phyloP scores from a whole-genome alignment of 2,113 vertebrate species.

The Syrmaticus mikado region DNA sequence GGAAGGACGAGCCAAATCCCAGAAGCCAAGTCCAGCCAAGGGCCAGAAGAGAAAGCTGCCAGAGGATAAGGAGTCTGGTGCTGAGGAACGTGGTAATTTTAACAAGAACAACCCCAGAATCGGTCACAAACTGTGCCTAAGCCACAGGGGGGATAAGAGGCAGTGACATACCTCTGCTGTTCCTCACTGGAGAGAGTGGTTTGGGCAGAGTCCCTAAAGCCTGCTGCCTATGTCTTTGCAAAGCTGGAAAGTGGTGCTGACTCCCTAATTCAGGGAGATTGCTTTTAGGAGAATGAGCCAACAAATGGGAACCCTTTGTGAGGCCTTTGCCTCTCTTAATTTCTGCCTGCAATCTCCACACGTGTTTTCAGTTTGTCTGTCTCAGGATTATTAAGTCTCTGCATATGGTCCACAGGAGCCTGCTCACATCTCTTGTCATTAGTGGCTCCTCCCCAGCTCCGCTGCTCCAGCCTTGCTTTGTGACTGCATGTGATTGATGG shows the following conservation, averaged over 20 bases:
- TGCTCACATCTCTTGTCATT: neutral
- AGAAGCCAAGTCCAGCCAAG: slow-evolving; percentile 57
- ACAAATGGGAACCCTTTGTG: neutral
- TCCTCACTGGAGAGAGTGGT: neutral
- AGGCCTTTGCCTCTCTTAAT: neutral
- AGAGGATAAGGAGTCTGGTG: slow-evolving; percentile 12
- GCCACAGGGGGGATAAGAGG: neutral
- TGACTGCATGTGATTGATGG: rapidly evolving
- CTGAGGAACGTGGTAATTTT: slow-evolving; percentile 66
- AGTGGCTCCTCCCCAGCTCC: neutral
- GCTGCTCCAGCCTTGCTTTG: neutral
- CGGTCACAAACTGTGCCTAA: neutral
- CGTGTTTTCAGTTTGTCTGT: neutral
- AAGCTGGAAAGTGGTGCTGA: neutral
- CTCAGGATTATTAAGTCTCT: neutral
- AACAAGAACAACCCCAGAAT: neutral
- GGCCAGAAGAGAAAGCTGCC: slow-evolving; percentile 61
- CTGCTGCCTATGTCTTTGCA: neutral
- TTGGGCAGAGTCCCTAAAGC: neutral
- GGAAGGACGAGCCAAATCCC: slow-evolving; percentile 69
- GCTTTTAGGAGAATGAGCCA: neutral
- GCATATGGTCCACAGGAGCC: neutral
- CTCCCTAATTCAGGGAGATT: neutral
- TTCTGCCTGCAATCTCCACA: neutral
- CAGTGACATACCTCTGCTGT: neutral